These are phyloP conservation scores for Limnephilus auricula DNA, from an alignment of 2,888 invertebrate genomes.

Conservation along the genomic window DNA sequence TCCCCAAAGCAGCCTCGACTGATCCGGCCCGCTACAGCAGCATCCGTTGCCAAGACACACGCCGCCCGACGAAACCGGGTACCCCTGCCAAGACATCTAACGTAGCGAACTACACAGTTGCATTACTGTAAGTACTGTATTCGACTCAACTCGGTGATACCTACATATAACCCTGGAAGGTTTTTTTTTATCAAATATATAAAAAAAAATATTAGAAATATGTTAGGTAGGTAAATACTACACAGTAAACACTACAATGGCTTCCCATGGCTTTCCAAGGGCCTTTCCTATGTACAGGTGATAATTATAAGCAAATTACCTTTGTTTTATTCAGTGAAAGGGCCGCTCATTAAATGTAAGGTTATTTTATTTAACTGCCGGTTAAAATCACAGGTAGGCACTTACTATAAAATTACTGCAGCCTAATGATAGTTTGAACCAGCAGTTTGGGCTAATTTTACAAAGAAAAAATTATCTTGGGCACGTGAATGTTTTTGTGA, in stretches of 20 bases:
- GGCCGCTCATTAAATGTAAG: conserved; percentile 2
- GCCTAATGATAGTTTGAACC: neutral
- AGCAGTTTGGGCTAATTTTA: neutral
- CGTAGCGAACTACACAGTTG: no score
- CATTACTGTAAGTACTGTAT: no score
- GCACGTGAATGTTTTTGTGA: neutral
- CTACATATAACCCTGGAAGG: no score
- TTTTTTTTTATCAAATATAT: no score
- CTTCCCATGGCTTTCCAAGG: neutral
- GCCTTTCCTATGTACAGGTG: neutral
- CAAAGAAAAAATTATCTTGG: neutral
- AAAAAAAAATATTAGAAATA: no score
- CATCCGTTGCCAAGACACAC: no score
- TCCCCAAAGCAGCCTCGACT: no score
- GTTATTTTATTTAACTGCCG: neutral
- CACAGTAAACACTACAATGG: neutral
- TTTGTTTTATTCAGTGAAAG: neutral
- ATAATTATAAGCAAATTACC: neutral
- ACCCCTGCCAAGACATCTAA: no score
- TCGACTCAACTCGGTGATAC: no score
- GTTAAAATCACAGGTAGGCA: neutral
- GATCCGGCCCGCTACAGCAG: no score
- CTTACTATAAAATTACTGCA: neutral
- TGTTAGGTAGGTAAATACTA: no score
- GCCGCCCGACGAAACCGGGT: no score